Evolutionary conservation across 1,140 invertebrate genomes (phyloP).

Genomic region (Battus philenor): DNA sequence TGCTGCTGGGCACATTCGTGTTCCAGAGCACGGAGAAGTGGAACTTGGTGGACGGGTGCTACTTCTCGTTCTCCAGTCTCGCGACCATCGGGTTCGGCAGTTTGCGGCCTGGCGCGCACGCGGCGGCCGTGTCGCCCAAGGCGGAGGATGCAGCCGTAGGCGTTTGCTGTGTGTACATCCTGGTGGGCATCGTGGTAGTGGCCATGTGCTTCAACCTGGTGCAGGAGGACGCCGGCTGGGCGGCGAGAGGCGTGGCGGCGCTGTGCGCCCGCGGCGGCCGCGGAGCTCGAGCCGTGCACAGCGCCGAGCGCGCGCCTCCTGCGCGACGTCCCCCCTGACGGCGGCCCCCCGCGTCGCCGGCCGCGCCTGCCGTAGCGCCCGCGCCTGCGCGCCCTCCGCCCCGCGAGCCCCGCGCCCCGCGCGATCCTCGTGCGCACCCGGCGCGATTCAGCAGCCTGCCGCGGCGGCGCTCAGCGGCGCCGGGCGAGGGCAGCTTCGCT

Average conservation of each 20-base stretch:
- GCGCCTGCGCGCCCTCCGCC: slow-evolving; percentile 80
- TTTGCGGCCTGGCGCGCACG: slow-evolving; percentile 83
- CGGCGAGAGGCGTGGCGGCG: slow-evolving; percentile 77
- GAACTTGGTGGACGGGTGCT: slow-evolving; percentile 93
- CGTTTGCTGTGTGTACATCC: slow-evolving; percentile 89
- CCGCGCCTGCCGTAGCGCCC: slow-evolving; percentile 66
- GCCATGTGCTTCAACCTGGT: slow-evolving; percentile 97
- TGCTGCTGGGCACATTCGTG: slow-evolving; percentile 92
- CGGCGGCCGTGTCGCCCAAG: slow-evolving; percentile 80
- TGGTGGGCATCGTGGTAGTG: slow-evolving; percentile 97
- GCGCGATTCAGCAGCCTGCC: slow-evolving; percentile 77
- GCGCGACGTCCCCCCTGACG: slow-evolving; percentile 71
- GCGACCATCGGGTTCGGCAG: slow-evolving; percentile 94
- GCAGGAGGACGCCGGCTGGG: slow-evolving; percentile 90
- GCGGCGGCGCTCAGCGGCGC: too few relatives aligned
- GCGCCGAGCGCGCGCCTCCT: slow-evolving; percentile 56
- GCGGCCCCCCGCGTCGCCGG: slow-evolving; percentile 78
- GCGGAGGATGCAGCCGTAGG: slow-evolving; percentile 87
- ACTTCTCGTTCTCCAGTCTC: too few relatives aligned
- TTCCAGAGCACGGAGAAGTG: slow-evolving; percentile 94
- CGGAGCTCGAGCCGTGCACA: slow-evolving; percentile 56
- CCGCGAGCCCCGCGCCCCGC: slow-evolving; percentile 80
- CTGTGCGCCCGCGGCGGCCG: slow-evolving; percentile 49
- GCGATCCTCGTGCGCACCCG: slow-evolving; percentile 89
- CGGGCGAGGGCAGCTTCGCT: too few relatives aligned